Percentiles rank a stretch among this genome's conserved stretches.
Conservation (phyloP, 2,797 vertebrate species). For the Cygnus olor region DNA sequence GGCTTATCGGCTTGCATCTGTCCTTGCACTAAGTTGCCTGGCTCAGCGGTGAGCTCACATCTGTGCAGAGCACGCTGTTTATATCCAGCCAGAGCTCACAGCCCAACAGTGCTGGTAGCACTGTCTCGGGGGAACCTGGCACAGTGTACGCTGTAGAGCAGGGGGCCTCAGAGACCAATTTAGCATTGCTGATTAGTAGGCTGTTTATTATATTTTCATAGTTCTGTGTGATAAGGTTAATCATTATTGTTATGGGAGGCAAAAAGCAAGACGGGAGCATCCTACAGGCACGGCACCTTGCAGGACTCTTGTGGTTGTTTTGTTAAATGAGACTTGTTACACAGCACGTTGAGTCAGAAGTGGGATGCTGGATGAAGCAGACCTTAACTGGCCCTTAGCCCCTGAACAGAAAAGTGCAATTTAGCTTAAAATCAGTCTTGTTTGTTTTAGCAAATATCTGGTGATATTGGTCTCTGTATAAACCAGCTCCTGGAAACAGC, state of each 20-base stretch:
- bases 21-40: not conserved
- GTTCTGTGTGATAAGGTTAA: not conserved
- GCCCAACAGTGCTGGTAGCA: not conserved
- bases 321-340: not conserved
- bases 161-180: not conserved
- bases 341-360: not conserved
- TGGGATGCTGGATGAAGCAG: not conserved
- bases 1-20: not conserved
- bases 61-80: not conserved
- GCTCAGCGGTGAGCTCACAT: not conserved
- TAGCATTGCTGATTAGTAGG: not conserved
- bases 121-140: not conserved
- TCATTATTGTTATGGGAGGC: rapidly evolving
- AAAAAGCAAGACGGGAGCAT: not conserved
- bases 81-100: not conserved
- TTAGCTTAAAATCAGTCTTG: not conserved
- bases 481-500: not conserved
- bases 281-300: not conserved
- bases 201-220: not conserved
- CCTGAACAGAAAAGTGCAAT: not conserved
- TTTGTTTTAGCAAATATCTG: not conserved
- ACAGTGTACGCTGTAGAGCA: not conserved
- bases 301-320: not conserved
- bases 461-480: not conserved
- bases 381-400: not conserved